Percentiles rank a stretch among this genome's conserved stretches.
Conservation (phyloP, 2,797 vertebrate genomes). For the Myiothlypis chrysogaster region DNA sequence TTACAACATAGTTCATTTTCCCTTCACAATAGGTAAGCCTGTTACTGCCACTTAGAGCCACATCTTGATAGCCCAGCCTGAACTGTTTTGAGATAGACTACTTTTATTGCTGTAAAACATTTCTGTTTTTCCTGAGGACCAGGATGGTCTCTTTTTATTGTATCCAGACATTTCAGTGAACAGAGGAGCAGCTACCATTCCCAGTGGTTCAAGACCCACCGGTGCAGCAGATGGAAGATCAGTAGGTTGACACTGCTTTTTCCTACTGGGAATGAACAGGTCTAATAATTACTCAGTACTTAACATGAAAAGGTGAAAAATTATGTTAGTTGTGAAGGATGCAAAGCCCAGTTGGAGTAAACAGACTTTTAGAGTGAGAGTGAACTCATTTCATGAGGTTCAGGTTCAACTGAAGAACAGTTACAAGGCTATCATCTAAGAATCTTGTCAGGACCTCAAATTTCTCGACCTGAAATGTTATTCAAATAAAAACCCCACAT, state of each 20-base stretch:
- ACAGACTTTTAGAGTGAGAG: background rate
- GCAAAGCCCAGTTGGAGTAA: background rate
- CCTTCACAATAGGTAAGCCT: background rate
- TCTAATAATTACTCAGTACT: background rate
- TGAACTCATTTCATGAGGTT: background rate
- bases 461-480: background rate
- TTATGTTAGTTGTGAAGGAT: background rate
- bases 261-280: background rate
- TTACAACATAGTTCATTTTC: background rate
- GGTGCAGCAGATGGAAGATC: background rate
- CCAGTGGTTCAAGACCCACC: background rate
- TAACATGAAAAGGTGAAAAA: background rate
- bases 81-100: background rate
- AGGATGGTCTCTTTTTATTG: background rate
- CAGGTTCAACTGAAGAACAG: background rate
- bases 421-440: background rate
- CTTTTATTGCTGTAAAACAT: background rate
- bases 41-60: background rate
- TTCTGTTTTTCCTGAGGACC: background rate
- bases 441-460: background rate
- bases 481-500: background rate
- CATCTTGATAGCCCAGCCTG: background rate
- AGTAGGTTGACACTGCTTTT: background rate
- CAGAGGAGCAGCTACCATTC: background rate
- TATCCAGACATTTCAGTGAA: background rate